Conservation (phyloP, 2,888 invertebrate genomes). For the Apamea crenata region DNA sequence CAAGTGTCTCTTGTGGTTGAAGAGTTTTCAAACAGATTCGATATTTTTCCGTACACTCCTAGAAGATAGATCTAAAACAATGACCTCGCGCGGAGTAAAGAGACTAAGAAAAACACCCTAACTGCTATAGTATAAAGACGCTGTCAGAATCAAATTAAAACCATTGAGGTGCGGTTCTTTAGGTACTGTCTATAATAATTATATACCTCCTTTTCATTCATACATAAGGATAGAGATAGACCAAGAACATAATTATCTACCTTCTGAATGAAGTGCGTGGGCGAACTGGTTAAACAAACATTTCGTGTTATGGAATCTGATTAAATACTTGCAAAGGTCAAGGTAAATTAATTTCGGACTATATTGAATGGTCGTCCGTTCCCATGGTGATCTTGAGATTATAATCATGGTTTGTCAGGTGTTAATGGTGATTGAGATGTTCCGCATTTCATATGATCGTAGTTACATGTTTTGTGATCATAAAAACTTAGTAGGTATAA, state of each 20-base stretch:
- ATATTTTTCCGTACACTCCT: not conserved
- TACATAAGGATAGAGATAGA: not conserved
- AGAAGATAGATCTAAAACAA: not conserved
- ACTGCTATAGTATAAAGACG: not conserved
- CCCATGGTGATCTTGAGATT: slow-evolving; percentile 22
- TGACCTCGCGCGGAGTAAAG: not conserved
- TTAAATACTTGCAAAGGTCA: slow-evolving; percentile 53
- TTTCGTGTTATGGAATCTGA: slow-evolving; percentile 19
- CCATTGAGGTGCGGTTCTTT: not conserved
- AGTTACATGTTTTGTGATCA: not conserved
- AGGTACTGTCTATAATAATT: not conserved
- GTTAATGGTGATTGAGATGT: not conserved
- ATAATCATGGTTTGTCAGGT: slow-evolving; percentile 17
- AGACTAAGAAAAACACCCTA: not conserved
- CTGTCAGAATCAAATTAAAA: not conserved
- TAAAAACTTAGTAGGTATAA: no score
- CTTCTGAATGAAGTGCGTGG: slow-evolving; percentile 33
- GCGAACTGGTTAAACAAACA: slow-evolving; percentile 50
- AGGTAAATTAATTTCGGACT: slow-evolving; percentile 42
- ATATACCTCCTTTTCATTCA: not conserved
- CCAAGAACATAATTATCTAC: slow-evolving; percentile 5
- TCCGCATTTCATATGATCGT: not conserved
- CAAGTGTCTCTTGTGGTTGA: not conserved
- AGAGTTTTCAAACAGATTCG: not conserved
- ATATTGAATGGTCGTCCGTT: not conserved